Percentiles rank a stretch among this genome's conserved stretches.
These are phyloP conservation scores for Portunus trituberculatus DNA, from an alignment of 1,140 invertebrate genomes.

Conservation along the genomic window DNA sequence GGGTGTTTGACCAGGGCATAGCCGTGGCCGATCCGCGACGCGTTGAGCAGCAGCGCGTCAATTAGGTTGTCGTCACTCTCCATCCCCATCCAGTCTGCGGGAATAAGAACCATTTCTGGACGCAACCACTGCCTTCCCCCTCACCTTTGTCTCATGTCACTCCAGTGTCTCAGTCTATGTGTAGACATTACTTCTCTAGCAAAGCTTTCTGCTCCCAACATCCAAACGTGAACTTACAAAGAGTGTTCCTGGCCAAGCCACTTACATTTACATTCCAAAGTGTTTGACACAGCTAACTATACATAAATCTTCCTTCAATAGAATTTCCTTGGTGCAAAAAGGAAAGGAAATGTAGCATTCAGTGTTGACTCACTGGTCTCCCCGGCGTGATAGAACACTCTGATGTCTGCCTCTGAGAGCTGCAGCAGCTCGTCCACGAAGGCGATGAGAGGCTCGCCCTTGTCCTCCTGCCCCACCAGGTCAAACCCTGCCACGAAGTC, in stretches of 20 bases:
- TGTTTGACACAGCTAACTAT: no score
- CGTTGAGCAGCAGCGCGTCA: conserved; percentile 89
- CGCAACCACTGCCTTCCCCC: no score
- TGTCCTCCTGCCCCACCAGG: conserved; percentile 88
- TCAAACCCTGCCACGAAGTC: conserved; percentile 87
- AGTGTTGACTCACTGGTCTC: conserved; percentile 86
- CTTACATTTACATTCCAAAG: no score
- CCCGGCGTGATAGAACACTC: conserved; percentile 90
- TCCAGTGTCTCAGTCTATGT: no score
- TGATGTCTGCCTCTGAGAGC: conserved; percentile 79
- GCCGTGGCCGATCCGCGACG: conserved; percentile 87
- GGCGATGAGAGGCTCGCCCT: conserved; percentile 83
- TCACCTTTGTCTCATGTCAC: no score
- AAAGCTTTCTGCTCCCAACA: no score
- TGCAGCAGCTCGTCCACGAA: conserved; percentile 84
- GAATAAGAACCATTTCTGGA: not conserved
- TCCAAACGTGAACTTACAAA: no score
- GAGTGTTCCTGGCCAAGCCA: no score
- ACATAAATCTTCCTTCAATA: no score
- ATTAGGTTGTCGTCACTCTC: conserved; percentile 86
- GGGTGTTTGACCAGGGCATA: conserved; percentile 90
- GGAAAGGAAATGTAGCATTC: not conserved
- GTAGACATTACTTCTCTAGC: no score
- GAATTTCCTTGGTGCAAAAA: no score
- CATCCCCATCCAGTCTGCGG: conserved; percentile 83